These are phyloP conservation scores for Eulemur coronatus DNA, from an alignment of 2,797 vertebrate genomes.

Conservation along the genomic window DNA sequence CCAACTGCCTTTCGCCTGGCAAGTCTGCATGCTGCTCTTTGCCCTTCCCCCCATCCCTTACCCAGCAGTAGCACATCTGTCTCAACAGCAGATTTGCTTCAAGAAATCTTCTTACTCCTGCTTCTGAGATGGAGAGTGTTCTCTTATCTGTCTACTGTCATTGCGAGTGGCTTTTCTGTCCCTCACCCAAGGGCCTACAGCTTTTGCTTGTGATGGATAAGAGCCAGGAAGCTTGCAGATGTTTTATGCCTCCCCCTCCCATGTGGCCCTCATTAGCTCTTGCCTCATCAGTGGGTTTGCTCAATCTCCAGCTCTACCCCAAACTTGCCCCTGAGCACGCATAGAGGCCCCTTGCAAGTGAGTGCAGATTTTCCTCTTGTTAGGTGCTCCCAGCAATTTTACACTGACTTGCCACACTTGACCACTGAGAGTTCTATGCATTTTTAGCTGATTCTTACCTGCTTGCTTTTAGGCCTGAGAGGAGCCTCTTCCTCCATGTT, in stretches of 20 bases:
- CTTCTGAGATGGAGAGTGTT: neutral
- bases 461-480: accelerated
- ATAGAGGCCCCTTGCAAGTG: neutral
- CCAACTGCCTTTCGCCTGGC: neutral
- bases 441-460: neutral
- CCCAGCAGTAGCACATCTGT: neutral
- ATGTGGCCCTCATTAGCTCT: accelerated
- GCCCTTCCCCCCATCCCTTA: accelerated
- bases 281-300: neutral
- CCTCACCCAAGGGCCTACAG: neutral
- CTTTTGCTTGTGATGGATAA: neutral
- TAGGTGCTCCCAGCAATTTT: neutral
- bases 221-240: accelerated
- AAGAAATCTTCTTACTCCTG: neutral
- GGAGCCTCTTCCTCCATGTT: neutral
- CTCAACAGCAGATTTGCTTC: neutral
- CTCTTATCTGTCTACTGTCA: neutral
- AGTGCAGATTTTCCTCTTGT: neutral
- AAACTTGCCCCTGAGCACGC: neutral
- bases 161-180: neutral
- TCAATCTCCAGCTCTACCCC: neutral
- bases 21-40: accelerated
- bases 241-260: neutral
- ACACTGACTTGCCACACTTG: neutral
- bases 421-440: neutral